A percentile compares a stretch with the other conserved stretches of the same genome.
phyloP scores from a whole-genome alignment of 2,888 invertebrate genomes.

The Barypeithes pellucidus region DNA sequence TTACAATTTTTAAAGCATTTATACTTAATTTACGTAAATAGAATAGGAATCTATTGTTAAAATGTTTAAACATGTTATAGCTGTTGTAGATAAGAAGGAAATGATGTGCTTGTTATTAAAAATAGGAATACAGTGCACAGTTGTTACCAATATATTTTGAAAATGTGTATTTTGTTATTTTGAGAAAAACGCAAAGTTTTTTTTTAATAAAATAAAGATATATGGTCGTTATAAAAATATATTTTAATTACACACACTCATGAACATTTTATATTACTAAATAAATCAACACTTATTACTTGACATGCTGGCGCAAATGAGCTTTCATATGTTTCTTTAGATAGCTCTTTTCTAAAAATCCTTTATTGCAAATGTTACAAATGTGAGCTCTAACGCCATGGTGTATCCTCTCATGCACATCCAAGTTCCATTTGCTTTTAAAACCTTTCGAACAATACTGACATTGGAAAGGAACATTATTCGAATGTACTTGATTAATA shows the following conservation, averaged over 20 bases:
- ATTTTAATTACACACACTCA: too few relatives aligned
- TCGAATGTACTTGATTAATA: constrained; percentile 61
- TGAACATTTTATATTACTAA: background rate
- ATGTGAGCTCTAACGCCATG: constrained; percentile 63
- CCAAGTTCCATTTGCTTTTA: constrained; percentile 63
- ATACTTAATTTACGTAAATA: background rate
- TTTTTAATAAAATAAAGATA: too few relatives aligned
- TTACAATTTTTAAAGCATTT: background rate
- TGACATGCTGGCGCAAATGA: constrained; percentile 5
- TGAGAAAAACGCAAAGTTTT: too few relatives aligned
- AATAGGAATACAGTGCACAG: too few relatives aligned
- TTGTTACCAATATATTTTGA: too few relatives aligned
- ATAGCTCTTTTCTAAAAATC: constrained; percentile 65
- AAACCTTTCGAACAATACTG: constrained; percentile 64
- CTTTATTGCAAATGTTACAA: constrained; percentile 62
- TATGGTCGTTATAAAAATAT: too few relatives aligned
- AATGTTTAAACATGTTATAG: too few relatives aligned
- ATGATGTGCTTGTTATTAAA: too few relatives aligned
- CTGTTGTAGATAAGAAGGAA: too few relatives aligned
- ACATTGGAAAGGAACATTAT: constrained; percentile 63
- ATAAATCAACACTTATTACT: too few relatives aligned
- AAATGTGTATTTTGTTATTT: too few relatives aligned
- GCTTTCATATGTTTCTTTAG: constrained; percentile 60
- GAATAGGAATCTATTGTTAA: too few relatives aligned
- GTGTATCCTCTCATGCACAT: constrained; percentile 65